These are phyloP conservation scores for Anomalospiza imberbis DNA, from an alignment of 2,797 vertebrate genomes.

Conservation along the genomic window DNA sequence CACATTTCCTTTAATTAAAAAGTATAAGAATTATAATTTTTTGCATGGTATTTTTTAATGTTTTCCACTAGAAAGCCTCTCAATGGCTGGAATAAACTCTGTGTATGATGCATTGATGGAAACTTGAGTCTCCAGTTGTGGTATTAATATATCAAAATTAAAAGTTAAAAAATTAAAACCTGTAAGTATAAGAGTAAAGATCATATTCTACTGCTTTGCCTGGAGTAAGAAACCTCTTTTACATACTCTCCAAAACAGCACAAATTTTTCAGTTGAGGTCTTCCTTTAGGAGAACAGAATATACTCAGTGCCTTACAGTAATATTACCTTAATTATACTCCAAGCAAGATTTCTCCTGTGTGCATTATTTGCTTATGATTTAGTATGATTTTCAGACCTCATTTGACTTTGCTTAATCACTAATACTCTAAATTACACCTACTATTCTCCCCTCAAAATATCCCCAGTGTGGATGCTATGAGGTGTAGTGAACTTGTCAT, in stretches of 20 bases:
- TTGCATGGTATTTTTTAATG: background rate
- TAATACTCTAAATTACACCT: background rate
- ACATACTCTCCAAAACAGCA: background rate
- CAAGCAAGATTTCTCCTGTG: background rate
- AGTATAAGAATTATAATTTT: background rate
- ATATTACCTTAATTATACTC: background rate
- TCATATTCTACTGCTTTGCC: background rate
- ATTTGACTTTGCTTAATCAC: background rate
- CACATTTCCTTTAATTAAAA: background rate
- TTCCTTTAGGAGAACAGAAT: background rate
- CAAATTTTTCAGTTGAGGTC: background rate
- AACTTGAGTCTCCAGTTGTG: background rate
- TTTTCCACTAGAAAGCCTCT: background rate
- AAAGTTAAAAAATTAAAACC: background rate
- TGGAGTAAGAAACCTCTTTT: background rate
- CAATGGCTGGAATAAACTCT: background rate
- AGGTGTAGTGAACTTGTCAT: background rate
- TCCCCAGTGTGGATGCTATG: background rate
- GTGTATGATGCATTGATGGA: background rate
- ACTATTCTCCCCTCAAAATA: background rate
- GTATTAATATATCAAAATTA: background rate
- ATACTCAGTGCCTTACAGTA: background rate
- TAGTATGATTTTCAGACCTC: background rate
- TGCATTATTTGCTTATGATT: background rate
- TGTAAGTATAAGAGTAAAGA: background rate